Conservation (phyloP, 2,888 invertebrate species). For the Leucophora obtusa region DNA sequence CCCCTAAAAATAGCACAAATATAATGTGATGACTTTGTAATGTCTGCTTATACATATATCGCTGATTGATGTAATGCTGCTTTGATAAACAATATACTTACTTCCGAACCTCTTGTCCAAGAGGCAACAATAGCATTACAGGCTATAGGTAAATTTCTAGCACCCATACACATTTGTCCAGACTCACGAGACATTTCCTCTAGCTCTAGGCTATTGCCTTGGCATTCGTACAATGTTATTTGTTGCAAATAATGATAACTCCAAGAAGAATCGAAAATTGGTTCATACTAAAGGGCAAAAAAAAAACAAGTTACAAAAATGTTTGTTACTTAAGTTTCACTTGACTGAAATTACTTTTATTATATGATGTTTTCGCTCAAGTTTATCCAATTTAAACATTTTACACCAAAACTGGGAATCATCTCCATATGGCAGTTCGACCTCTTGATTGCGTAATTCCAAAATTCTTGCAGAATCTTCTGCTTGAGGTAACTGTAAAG, state of each 20-base stretch:
- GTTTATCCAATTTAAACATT: slow-evolving; percentile 81
- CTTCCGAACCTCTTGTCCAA: slow-evolving; percentile 83
- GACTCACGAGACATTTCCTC: slow-evolving; percentile 79
- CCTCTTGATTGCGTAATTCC: slow-evolving; percentile 80
- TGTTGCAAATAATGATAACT: slow-evolving; percentile 82
- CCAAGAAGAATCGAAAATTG: slow-evolving; percentile 81
- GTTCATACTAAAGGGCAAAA: slow-evolving; percentile 81
- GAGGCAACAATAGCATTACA: slow-evolving; percentile 84
- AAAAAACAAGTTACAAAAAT: neutral
- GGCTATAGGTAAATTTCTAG: slow-evolving; percentile 79
- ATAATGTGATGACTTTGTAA: neutral
- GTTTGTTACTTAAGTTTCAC: neutral
- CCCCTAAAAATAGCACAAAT: slow-evolving; percentile 75
- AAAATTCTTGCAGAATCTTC: slow-evolving; percentile 76
- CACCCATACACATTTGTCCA: slow-evolving; percentile 80
- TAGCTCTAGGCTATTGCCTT: slow-evolving; percentile 79
- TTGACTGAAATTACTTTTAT: slow-evolving; percentile 80
- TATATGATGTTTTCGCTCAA: slow-evolving; percentile 82
- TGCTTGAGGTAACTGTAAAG: slow-evolving; percentile 76
- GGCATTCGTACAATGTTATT: slow-evolving; percentile 84
- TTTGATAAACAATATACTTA: slow-evolving; percentile 67
- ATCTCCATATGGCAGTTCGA: slow-evolving; percentile 81
- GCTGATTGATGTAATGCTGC: neutral
- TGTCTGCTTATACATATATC: neutral
- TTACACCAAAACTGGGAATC: slow-evolving; percentile 83